Conservation (phyloP, 2,888 invertebrate genomes). For the Saturnia pavonia region DNA sequence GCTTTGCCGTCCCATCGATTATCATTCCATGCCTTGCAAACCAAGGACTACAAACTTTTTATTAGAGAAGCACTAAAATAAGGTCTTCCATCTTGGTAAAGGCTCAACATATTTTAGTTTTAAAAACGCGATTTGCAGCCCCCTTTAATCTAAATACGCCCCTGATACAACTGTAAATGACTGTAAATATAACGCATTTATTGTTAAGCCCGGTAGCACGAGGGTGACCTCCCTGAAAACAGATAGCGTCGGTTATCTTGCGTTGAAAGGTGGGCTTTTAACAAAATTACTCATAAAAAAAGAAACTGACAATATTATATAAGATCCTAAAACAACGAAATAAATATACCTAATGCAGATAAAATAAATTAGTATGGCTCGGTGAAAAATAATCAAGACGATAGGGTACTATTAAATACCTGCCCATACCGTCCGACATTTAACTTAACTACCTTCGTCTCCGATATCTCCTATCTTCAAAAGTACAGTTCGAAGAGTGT, state of each 20-base stretch:
- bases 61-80: too few species aligned
- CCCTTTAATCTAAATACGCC: too few species aligned
- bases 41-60: too few species aligned
- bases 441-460: conserved; percentile 7
- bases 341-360: background rate
- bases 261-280: background rate
- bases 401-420: background rate
- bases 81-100: too few species aligned
- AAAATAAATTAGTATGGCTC: background rate
- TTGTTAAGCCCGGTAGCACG: background rate
- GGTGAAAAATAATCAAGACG: background rate
- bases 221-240: background rate
- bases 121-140: too few species aligned
- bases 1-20: too few species aligned
- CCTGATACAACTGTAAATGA: background rate
- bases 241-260: background rate
- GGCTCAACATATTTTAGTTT: too few species aligned
- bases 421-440: background rate
- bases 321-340: background rate
- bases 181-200: background rate
- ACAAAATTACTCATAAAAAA: background rate
- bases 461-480: conserved; percentile 8
- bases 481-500: background rate
- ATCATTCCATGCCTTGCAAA: too few species aligned
- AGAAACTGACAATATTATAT: too few species aligned